Conservation (phyloP, 1,140 invertebrate species). For the Caerostris darwini region DNA sequence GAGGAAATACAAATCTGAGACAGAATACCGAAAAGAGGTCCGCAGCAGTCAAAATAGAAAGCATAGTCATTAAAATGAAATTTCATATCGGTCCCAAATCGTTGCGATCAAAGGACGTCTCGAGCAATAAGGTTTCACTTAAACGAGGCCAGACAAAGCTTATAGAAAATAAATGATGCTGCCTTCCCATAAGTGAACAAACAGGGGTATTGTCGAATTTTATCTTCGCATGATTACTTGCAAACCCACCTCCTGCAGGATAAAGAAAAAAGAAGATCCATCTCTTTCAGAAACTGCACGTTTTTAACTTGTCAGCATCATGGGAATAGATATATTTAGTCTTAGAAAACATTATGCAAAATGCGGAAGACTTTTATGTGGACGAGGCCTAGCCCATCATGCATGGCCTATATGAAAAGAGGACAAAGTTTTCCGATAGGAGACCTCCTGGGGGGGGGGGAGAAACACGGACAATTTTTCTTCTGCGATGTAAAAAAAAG, state of each 20-base stretch:
- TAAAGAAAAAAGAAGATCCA: neutral
- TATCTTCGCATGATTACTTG: constrained; percentile 45
- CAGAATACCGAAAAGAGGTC: too few relatives aligned
- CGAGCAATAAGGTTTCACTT: neutral
- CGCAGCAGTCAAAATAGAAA: too few relatives aligned
- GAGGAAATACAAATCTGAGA: too few relatives aligned
- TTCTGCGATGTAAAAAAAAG: neutral
- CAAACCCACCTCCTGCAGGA: neutral
- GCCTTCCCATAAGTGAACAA: neutral
- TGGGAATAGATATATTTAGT: constrained; percentile 17
- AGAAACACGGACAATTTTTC: constrained; percentile 24
- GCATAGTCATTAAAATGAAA: neutral
- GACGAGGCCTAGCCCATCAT: constrained; percentile 12
- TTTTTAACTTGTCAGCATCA: constrained; percentile 40
- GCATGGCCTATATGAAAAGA: constrained; percentile 23
- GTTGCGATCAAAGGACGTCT: neutral
- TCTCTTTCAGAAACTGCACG: constrained; percentile 24
- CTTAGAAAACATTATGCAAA: constrained; percentile 24
- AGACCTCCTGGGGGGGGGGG: neutral
- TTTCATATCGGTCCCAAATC: neutral
- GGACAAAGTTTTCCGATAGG: constrained; percentile 50
- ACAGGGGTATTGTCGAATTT: constrained; percentile 11
- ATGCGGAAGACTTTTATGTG: constrained; percentile 1
- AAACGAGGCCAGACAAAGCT: neutral
- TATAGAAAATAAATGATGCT: constrained; percentile 22